These are phyloP conservation scores for Crocodylus rhombifer DNA, from an alignment of 2,797 vertebrate genomes.

Conservation along the genomic window DNA sequence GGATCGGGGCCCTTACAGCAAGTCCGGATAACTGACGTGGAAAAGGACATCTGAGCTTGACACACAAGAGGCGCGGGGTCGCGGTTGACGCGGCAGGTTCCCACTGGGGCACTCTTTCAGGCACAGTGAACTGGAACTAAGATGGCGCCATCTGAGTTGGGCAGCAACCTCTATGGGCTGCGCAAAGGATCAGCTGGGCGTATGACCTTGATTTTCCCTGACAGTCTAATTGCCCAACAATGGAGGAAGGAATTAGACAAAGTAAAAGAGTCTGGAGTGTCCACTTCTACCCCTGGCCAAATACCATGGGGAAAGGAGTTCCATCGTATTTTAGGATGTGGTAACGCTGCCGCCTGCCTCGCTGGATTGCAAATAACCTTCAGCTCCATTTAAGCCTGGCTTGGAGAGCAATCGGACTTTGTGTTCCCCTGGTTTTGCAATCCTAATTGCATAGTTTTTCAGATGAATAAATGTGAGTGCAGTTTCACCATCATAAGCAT, in stretches of 20 bases:
- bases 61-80: not conserved
- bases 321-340: slow-evolving; percentile 1
- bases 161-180: not conserved
- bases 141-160: not conserved
- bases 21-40: no score
- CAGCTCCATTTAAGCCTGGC: not conserved
- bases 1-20: no score
- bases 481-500: not conserved
- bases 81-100: not conserved
- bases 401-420: not conserved
- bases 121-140: accelerated
- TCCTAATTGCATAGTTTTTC: slow-evolving; percentile 49
- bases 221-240: not conserved
- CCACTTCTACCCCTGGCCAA: not conserved
- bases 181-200: accelerated
- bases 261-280: not conserved
- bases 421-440: not conserved
- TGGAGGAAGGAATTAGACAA: accelerated
- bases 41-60: not conserved
- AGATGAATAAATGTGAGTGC: slow-evolving; percentile 44
- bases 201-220: not conserved
- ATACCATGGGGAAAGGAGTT: not conserved
- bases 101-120: accelerated
- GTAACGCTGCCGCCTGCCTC: slow-evolving; percentile 13
- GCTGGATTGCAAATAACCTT: not conserved